Percentiles rank a stretch among this genome's conserved stretches.
Evolutionary conservation across 2,113 vertebrate genomes (phyloP).

Genomic region (Arenaria interpres): DNA sequence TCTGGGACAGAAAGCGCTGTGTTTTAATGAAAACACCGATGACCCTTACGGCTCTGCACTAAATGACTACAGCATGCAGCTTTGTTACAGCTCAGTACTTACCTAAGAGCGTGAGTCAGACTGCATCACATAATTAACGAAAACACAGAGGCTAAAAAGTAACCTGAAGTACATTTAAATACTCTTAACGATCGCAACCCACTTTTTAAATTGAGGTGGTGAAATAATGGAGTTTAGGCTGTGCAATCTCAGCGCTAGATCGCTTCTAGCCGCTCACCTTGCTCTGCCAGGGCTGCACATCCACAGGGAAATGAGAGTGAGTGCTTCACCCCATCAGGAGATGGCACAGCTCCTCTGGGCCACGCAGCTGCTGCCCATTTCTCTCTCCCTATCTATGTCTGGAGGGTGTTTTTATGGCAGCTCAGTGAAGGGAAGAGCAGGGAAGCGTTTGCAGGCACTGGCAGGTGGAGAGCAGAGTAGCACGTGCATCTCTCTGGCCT

Average conservation of each 20-base stretch:
- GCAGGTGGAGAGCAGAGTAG: background rate
- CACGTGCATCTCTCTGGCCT: background rate
- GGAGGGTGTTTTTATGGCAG: background rate
- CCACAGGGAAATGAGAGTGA: accelerated
- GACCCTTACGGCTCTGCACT: background rate
- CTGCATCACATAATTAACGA: background rate
- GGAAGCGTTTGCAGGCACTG: background rate
- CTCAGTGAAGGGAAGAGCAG: background rate
- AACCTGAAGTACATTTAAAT: background rate
- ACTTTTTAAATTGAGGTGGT: background rate
- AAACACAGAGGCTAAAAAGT: background rate
- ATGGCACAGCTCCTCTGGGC: background rate
- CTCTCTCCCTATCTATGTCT: background rate
- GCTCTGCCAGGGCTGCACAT: background rate
- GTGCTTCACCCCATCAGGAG: background rate
- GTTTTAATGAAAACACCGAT: background rate
- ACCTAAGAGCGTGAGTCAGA: background rate
- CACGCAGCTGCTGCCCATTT: background rate
- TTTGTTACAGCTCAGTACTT: background rate
- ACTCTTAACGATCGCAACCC: background rate
- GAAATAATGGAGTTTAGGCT: background rate
- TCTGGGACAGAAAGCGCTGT: background rate
- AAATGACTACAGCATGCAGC: background rate
- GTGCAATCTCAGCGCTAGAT: background rate
- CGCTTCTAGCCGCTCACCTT: background rate